Percentiles rank a stretch among this genome's conserved stretches.
These are phyloP conservation scores for Pelodiscus sinensis DNA, from an alignment of 2,113 vertebrate species.

Conservation along the genomic window DNA sequence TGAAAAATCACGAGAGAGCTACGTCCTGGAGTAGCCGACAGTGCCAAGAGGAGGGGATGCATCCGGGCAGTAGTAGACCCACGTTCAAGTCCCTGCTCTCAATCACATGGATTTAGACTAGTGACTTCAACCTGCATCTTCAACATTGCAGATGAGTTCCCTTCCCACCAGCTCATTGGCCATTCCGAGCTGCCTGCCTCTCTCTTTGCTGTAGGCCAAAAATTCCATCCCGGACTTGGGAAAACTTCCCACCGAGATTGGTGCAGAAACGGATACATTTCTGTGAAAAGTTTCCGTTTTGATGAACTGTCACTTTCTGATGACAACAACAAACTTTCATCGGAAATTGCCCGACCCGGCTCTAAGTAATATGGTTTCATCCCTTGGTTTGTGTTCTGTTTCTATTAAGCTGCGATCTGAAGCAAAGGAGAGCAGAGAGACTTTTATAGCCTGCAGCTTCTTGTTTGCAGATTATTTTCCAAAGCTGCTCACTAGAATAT, in stretches of 20 bases:
- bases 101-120: neutral
- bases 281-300: neutral
- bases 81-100: neutral
- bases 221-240: neutral
- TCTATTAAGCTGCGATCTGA: slow-evolving; percentile 77
- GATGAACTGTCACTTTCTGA: neutral
- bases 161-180: neutral
- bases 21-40: neutral
- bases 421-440: slow-evolving; percentile 66
- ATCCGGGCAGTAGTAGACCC: neutral
- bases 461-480: slow-evolving; percentile 84
- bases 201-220: neutral
- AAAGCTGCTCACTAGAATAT: slow-evolving; percentile 79
- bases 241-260: neutral
- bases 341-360: neutral
- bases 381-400: slow-evolving; percentile 52
- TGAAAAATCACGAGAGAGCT: neutral
- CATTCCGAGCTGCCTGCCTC: neutral
- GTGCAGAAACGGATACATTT: neutral
- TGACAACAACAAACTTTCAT: neutral
- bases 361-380: slow-evolving; percentile 42
- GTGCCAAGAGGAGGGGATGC: neutral
- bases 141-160: neutral
- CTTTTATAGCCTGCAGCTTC: slow-evolving; percentile 77
- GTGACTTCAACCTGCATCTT: neutral